These are phyloP conservation scores for Henicopernis longicauda DNA, from an alignment of 2,113 vertebrate genomes.

Conservation along the genomic window DNA sequence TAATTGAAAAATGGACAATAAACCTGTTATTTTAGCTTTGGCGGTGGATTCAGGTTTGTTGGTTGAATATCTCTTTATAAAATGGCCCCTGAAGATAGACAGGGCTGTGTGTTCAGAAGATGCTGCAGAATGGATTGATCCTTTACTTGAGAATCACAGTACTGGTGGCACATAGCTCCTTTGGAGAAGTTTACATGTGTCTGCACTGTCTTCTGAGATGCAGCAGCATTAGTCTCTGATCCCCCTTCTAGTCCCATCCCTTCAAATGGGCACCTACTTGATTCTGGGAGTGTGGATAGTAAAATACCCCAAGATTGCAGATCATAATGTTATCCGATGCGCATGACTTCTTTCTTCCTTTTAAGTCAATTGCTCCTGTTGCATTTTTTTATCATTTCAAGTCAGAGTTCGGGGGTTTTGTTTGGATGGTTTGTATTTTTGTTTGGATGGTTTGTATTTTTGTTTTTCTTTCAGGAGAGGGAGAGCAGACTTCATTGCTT, in stretches of 20 bases:
- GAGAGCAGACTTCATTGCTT: not conserved
- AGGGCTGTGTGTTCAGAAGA: not conserved
- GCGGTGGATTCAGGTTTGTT: not conserved
- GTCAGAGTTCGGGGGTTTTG: not conserved
- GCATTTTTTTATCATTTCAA: not conserved
- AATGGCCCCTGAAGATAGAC: not conserved
- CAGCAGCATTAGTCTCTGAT: not conserved
- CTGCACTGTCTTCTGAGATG: not conserved
- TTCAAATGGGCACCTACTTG: accelerated
- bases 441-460: not conserved
- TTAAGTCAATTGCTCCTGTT: not conserved
- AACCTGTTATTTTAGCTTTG: not conserved
- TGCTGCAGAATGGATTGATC: not conserved
- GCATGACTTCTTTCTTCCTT: not conserved
- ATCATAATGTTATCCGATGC: not conserved
- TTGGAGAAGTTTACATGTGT: not conserved
- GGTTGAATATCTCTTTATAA: not conserved
- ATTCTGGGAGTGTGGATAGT: not conserved
- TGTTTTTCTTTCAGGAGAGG: not conserved
- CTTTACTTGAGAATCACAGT: not conserved
- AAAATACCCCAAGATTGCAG: not conserved
- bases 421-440: not conserved
- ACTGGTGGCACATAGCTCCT: not conserved
- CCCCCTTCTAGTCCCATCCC: not conserved
- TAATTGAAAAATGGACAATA: not conserved